These are phyloP conservation scores for Cottus gobio DNA, from an alignment of 2,113 vertebrate species.

Conservation along the genomic window DNA sequence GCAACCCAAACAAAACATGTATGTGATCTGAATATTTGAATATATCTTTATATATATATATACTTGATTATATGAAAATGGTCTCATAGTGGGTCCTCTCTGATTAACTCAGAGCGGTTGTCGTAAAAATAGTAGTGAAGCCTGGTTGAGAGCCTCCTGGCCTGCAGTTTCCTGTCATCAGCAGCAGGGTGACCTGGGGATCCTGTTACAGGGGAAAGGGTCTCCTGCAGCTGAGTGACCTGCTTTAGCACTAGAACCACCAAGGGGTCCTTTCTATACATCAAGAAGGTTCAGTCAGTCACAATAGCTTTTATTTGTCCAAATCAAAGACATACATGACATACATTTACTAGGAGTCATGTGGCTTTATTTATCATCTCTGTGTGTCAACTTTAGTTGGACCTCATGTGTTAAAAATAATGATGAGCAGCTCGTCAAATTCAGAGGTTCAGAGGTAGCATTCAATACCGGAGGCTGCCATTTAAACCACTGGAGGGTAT, in stretches of 20 bases:
- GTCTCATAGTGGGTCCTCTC: neutral
- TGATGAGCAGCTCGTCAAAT: neutral
- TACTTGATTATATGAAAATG: neutral
- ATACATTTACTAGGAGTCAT: neutral
- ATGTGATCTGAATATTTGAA: too few relatives aligned
- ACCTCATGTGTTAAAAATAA: neutral
- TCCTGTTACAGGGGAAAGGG: too few relatives aligned
- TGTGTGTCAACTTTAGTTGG: neutral
- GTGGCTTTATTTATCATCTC: slow-evolving; percentile 14
- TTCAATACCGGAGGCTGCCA: neutral
- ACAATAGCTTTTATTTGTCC: neutral
- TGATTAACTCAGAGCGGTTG: neutral
- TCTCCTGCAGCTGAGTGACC: slow-evolving; percentile 30
- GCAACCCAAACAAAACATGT: neutral
- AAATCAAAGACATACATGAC: neutral
- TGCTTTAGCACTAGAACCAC: neutral
- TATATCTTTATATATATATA: neutral
- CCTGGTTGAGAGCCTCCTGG: neutral
- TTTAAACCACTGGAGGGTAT: neutral
- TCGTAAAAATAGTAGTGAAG: slow-evolving; percentile 30
- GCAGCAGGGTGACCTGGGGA: neutral
- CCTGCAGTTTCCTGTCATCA: slow-evolving; percentile 25
- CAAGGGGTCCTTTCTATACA: neutral
- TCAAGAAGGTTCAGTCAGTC: neutral
- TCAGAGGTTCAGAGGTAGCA: neutral